Percentiles rank a stretch among this genome's conserved stretches.
These are phyloP conservation scores for Pachydiplax longipennis DNA, from an alignment of 2,888 invertebrate species.

Conservation along the genomic window DNA sequence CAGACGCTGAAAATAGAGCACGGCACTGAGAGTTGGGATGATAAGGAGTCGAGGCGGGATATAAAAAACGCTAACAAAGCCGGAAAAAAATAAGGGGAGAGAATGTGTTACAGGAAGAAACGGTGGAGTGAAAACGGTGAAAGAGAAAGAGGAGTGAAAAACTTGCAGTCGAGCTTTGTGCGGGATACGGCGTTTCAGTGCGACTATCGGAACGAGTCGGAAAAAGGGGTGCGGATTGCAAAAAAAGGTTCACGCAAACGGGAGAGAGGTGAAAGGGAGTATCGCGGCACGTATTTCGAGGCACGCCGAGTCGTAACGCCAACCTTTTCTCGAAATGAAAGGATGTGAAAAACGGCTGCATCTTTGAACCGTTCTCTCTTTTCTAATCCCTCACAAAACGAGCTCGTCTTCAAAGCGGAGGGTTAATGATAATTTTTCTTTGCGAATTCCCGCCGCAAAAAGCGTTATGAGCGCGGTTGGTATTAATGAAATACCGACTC, in stretches of 20 bases:
- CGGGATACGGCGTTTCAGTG: neutral
- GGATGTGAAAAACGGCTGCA: neutral
- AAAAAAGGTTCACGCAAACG: neutral
- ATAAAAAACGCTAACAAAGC: too few relatives aligned
- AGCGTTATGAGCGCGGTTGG: neutral
- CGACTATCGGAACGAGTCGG: neutral
- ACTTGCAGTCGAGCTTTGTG: neutral
- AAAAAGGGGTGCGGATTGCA: neutral
- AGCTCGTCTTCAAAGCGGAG: neutral
- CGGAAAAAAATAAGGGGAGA: neutral
- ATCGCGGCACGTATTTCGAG: neutral
- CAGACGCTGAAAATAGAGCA: too few relatives aligned
- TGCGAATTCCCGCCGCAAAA: neutral
- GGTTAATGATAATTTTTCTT: neutral
- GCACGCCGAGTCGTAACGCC: neutral
- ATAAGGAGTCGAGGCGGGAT: too few relatives aligned
- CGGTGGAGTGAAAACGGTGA: neutral
- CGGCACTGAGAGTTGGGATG: too few relatives aligned
- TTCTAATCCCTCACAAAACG: neutral
- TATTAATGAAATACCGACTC: neutral
- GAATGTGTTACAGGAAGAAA: neutral
- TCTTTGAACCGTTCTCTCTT: neutral
- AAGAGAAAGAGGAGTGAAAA: neutral
- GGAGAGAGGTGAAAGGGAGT: neutral
- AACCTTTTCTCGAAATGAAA: neutral